These are phyloP conservation scores for Mesorhabditis spiculigera DNA, from an alignment of 2,888 invertebrate species.

Conservation along the genomic window DNA sequence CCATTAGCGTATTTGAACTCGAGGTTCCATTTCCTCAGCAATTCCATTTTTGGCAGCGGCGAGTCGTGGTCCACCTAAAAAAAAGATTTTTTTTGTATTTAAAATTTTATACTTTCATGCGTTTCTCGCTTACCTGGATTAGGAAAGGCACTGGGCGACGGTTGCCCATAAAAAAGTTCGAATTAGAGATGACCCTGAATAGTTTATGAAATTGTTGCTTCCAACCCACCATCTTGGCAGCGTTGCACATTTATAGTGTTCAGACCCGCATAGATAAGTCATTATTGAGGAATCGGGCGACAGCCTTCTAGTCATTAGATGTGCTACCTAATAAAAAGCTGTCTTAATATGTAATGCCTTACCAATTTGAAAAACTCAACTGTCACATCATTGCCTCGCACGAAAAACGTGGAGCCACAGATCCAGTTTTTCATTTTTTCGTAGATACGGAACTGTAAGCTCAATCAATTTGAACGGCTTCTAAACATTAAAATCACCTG, in stretches of 20 bases:
- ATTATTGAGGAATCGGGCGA: conserved; percentile 40
- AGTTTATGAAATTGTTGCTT: not conserved
- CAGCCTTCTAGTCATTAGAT: conserved; percentile 24
- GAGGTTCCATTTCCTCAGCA: conserved; percentile 27
- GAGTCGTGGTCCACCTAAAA: conserved; percentile 18
- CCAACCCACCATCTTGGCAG: conserved; percentile 24
- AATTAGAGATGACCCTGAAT: conserved; percentile 31
- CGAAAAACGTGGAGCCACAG: conserved; percentile 41
- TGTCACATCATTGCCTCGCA: conserved; percentile 24
- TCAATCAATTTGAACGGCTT: not conserved
- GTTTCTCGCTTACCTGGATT: conserved; percentile 26
- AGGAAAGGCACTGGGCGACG: conserved; percentile 25
- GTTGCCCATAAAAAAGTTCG: conserved; percentile 31
- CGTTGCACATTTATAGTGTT: conserved; percentile 27
- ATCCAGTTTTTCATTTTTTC: conserved; percentile 37
- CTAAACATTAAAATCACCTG: conserved; percentile 18
- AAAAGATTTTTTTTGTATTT: conserved; percentile 6
- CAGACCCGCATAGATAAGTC: conserved; percentile 35
- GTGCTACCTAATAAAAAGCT: conserved; percentile 21
- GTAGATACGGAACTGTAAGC: conserved; percentile 25
- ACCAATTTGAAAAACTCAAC: conserved; percentile 27
- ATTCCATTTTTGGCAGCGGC: conserved; percentile 26
- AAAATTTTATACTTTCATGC: conserved; percentile 10
- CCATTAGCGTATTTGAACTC: conserved; percentile 27
- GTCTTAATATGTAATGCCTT: not conserved